Base-by-base conservation (phyloP, 2,797 vertebrate genomes). In the Scolopax bukidnonensis region DNA sequence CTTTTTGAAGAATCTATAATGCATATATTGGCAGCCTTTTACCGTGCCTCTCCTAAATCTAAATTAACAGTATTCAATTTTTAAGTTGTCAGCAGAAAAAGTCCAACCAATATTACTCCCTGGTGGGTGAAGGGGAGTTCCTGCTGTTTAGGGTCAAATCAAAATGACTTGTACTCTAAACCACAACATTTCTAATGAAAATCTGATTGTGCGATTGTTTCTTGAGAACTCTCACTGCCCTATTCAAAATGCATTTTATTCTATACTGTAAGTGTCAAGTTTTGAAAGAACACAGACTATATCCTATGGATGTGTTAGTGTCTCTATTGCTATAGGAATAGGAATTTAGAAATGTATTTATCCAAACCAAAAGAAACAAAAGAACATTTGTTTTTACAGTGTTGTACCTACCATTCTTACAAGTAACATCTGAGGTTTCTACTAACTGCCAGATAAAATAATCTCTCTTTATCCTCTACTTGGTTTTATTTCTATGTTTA, bases 21-120 rank as follows among this genome's bases (percentile, higher is more conserved):
- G 10, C 57, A 41, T 30, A 60, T 69, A 79, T 74, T 94, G 94
- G 94, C 90, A 96, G 84, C 68, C 32, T 91, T 91, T 89, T 84
- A 45, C 65, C 69, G 19, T 63, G n/a, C 69, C 74, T 94, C 88
- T 94, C 79, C 76, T 69, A 82, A 32, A 61, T 50, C 57, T 75
- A 92, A 89, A 88, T 83, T 92, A 96, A 83, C 67, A 80, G 54
- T 30, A 73, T 76, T 89, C 81, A 65, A 20, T 61, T 95, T 94
- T 90, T 74, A 91, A 95, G 95, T 47, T 71, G 68, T 48, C 77
- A 89, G 80, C 91, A 89, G 87, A 84, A 91, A 84, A 84, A 91
- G 87, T 87, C 54, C 70, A 86, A 84, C 69, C 91, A 85, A 79
- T 80, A 77, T 73, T 59, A 67, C 51, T 91, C 70, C 76, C 81